A percentile compares a stretch with the other conserved stretches of the same genome.
Conservation (phyloP, 2,888 invertebrate genomes). For the Pinctada fucata region DNA sequence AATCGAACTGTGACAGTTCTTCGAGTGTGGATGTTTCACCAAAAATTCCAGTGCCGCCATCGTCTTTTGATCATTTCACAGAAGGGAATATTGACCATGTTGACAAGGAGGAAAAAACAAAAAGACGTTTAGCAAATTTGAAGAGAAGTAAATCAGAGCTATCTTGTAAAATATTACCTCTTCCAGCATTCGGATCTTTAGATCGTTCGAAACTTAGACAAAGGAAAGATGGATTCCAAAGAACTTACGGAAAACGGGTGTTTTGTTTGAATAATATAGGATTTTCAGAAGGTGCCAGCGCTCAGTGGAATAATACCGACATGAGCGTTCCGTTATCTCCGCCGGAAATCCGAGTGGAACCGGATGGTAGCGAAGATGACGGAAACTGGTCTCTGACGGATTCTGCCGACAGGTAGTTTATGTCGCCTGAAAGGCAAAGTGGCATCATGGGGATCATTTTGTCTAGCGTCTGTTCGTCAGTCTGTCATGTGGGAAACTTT, state of each 20-base stretch:
- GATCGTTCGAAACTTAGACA: not conserved
- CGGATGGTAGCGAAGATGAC: slow-evolving; percentile 20
- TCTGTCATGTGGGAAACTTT: too few species aligned
- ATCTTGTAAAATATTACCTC: not conserved
- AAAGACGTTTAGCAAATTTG: not conserved
- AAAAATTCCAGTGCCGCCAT: not conserved
- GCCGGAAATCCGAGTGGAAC: slow-evolving; percentile 16
- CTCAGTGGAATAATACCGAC: not conserved
- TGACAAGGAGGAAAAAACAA: not conserved
- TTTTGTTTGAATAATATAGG: not conserved
- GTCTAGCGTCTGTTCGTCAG: too few species aligned
- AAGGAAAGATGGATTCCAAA: not conserved
- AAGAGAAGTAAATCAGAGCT: not conserved
- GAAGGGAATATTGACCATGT: not conserved
- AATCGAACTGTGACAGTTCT: not conserved
- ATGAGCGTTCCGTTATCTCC: not conserved
- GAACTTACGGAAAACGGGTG: not conserved
- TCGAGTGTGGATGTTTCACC: not conserved
- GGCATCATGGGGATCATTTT: too few species aligned
- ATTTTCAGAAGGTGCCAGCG: not conserved
- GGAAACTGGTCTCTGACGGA: slow-evolving; percentile 24
- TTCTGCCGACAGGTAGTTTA: slow-evolving; percentile 80
- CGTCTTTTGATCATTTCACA: not conserved
- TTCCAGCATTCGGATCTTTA: not conserved
- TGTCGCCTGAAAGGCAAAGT: not conserved